Evolutionary conservation across 2,888 invertebrate species (phyloP).

Genomic region (Lumbricus terrestris): DNA sequence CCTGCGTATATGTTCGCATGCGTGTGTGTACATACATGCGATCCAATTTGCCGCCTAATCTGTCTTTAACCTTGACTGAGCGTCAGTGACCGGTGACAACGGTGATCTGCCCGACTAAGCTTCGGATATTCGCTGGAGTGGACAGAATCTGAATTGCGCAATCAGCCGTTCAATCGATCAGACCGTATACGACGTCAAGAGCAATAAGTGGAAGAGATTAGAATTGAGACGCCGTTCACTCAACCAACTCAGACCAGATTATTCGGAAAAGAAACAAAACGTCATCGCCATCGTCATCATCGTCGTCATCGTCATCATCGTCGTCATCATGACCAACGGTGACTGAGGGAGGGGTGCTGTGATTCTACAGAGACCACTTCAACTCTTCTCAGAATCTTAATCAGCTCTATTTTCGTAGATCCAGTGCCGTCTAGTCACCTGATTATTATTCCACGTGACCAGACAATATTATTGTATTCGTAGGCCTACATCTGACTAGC

Average conservation of each 20-base stretch:
- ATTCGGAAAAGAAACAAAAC: background rate
- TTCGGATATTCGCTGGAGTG: background rate
- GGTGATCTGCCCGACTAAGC: background rate
- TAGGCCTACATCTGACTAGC: background rate
- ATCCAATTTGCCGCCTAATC: background rate
- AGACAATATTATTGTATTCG: background rate
- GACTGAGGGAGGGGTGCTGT: background rate
- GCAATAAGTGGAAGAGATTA: background rate
- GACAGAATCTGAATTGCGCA: background rate
- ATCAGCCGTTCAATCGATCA: background rate
- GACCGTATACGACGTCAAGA: too few relatives aligned
- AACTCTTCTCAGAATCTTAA: background rate
- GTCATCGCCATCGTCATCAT: background rate
- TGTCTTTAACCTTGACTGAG: background rate
- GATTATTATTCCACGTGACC: background rate
- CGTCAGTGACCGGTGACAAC: background rate
- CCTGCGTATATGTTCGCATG: too few relatives aligned
- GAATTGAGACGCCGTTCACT: background rate
- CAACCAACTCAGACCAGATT: background rate
- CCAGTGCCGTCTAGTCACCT: background rate
- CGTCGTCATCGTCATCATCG: background rate
- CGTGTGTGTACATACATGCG: too few relatives aligned
- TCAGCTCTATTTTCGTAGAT: background rate
- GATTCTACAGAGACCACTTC: background rate
- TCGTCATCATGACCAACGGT: background rate